Percentiles rank a stretch among this genome's conserved stretches.
Evolutionary conservation across 2,113 vertebrate species (phyloP).

Genomic region (Syngnathus scovelli): DNA sequence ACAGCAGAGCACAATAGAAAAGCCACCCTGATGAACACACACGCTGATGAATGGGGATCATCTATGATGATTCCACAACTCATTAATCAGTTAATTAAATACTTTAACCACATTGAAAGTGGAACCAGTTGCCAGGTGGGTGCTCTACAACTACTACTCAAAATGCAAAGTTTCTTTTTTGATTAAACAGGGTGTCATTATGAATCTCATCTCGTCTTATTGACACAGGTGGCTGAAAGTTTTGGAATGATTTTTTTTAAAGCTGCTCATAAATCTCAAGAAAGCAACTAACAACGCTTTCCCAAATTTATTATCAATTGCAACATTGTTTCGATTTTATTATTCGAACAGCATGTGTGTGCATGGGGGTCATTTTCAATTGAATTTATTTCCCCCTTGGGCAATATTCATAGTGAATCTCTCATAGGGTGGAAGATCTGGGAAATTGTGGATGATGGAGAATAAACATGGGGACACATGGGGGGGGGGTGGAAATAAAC

Average conservation of each 20-base stretch:
- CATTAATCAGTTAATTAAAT: conserved; percentile 40
- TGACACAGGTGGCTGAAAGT: neutral
- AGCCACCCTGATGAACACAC: conserved; percentile 20
- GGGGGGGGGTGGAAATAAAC: conserved; percentile 31
- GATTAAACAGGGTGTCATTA: no score
- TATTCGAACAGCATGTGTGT: neutral
- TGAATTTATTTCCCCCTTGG: neutral
- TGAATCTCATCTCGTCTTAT: no score
- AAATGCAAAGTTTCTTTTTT: neutral
- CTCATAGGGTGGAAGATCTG: conserved; percentile 8
- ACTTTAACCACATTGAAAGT: conserved; percentile 7
- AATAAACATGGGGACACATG: conserved; percentile 42
- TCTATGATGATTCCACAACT: conserved; percentile 14
- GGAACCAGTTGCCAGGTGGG: neutral
- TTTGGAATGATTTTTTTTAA: no score
- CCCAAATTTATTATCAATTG: neutral
- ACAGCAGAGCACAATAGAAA: conserved; percentile 16
- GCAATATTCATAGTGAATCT: conserved; percentile 14
- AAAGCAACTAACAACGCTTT: no score
- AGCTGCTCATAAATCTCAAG: no score
- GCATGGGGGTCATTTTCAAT: conserved; percentile 25
- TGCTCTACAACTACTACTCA: neutral
- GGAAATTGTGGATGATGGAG: conserved; percentile 19
- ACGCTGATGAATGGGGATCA: conserved; percentile 26
- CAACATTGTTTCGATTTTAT: neutral